Conservation (phyloP, 2,888 invertebrate genomes). For the Drosophila lutescens region DNA sequence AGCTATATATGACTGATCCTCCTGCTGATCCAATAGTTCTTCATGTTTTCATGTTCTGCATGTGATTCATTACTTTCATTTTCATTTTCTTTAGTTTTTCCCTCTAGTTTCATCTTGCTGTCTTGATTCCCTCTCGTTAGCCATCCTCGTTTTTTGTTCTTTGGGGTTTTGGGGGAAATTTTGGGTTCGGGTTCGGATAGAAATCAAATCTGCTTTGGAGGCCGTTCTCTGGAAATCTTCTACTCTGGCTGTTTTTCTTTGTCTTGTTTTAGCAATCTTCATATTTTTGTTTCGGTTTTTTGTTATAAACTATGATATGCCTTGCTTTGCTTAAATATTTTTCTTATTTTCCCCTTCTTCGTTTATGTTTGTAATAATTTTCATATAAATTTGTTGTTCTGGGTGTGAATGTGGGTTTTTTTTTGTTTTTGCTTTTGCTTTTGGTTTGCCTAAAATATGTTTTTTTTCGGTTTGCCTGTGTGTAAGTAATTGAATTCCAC, state of each 20-base stretch:
- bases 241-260: conserved; percentile 42
- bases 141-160: conserved; percentile 4
- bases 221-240: conserved; percentile 81
- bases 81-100: conserved; percentile 1
- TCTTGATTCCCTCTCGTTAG: conserved; percentile 42
- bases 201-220: conserved; percentile 27
- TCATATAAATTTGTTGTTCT: conserved; percentile 61
- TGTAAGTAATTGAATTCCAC: conserved; percentile 50
- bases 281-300: conserved; percentile 81
- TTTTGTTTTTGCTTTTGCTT: conserved; percentile 17
- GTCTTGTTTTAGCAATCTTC: conserved; percentile 75
- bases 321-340: conserved; percentile 85
- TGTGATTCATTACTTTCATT: conserved; percentile 20
- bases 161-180: not conserved
- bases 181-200: conserved; percentile 4
- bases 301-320: conserved; percentile 96
- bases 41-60: conserved; percentile 86
- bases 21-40: conserved; percentile 42
- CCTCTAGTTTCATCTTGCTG: conserved; percentile 17
- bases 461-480: conserved; percentile 23
- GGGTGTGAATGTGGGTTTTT: conserved; percentile 34
- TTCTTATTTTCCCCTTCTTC: conserved; percentile 24
- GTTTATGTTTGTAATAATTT: conserved; percentile 42
- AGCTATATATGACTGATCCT: conserved; percentile 55
- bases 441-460: conserved; percentile 81